Evolutionary conservation across 2,113 vertebrate genomes (phyloP), one percentile per base, ranked within the genome.

Genomic region (Sander lucioperca): DNA sequence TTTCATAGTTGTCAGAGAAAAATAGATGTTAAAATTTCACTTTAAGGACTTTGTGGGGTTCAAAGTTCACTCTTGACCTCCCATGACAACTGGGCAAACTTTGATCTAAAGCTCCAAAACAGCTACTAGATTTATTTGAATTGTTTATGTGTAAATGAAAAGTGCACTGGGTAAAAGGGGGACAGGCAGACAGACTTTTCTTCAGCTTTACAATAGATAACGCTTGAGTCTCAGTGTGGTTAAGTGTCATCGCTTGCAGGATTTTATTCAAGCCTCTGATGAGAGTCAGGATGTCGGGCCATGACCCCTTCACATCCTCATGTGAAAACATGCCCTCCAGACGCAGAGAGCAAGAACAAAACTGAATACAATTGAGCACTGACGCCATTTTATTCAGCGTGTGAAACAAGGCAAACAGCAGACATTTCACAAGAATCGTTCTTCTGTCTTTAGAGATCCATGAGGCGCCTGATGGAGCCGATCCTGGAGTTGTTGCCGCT

Each of bases 381-480:
- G 92, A 94, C 51, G 82, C 80, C 83, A 93, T 90, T 94, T 94
- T 94, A 93, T 93, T 94, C 61, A 82, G 64, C 78, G 90, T 86
- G 90, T 92, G 81, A 93, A 93, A 91, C 56, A 95, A 39, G 82
- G 92, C 79, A 92, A 93, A 93, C 93, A 95, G 53, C 86, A 95
- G 58, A 94, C 86, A 30, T 48, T 94, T 92, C 86, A 76, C 82
- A 74, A 96, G 80, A 85, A 93, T 70, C 84, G 13, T 93, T 68
- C 48, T 91, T 77, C 64, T 13, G 86, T 90, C 93, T 77, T 85
- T 90, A 95, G 87, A 92, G 92, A 56, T 94, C 89, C 84, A 81
- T 85, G 83, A 93, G 80, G 3, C 91, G 91, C 68, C 82, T 86
- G 83, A 93, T 70, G 74, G 93, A 94, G 70, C 89, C 83, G 1